phyloP scores from a whole-genome alignment of 30 jellyfish, hydroid and myxozoan species.

The Cassiopea andromeda region DNA sequence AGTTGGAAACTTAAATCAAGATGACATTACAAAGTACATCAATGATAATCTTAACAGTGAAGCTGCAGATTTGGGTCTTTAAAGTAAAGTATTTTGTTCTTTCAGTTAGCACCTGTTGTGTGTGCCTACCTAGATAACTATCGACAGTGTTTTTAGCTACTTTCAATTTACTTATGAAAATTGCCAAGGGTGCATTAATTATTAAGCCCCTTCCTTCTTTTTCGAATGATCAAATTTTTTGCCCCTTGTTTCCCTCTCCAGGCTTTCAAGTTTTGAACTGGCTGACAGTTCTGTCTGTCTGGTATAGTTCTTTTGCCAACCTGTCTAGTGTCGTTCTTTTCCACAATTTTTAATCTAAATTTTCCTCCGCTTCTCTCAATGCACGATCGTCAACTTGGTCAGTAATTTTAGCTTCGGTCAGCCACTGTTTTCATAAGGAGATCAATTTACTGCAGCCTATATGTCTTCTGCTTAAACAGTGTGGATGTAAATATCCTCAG shows the following conservation, averaged over 20 bases:
- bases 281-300: too few relatives aligned
- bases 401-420: not conserved
- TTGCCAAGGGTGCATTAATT: too few relatives aligned
- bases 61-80: conserved; percentile 34
- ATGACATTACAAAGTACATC: conserved; percentile 53
- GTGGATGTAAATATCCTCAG: not conserved
- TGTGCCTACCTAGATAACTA: not conserved
- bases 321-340: not conserved
- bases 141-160: not conserved
- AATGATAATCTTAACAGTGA: conserved; percentile 42
- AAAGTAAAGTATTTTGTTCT: conserved; percentile 6
- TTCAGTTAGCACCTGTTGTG: not conserved
- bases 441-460: not conserved
- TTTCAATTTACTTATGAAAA: not conserved
- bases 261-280: too few relatives aligned
- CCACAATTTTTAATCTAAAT: not conserved
- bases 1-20: conserved; percentile 27
- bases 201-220: too few relatives aligned
- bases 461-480: not conserved
- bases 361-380: not conserved
- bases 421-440: not conserved
- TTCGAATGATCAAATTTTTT: too few relatives aligned
- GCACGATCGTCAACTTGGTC: not conserved
- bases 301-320: too few relatives aligned
- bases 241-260: too few relatives aligned